Conservation (phyloP, 2,113 vertebrate species). For the Austrofundulus limnaeus region DNA sequence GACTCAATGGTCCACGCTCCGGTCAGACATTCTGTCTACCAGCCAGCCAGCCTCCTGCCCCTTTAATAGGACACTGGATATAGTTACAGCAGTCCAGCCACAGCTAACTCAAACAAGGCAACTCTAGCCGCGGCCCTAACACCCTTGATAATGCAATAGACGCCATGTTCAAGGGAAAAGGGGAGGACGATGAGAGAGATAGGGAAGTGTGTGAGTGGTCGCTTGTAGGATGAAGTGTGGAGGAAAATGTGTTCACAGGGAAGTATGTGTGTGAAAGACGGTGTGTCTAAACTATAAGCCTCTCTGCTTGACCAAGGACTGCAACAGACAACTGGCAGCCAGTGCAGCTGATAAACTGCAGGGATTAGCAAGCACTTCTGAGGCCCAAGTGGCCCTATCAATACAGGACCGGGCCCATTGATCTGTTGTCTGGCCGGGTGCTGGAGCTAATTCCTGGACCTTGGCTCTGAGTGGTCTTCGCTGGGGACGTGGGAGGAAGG, state of each 20-base stretch:
- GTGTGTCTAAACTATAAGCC: conserved; percentile 34
- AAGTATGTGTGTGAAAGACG: conserved; percentile 35
- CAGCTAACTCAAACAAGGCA: conserved; percentile 69
- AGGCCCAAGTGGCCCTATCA: conserved; percentile 83
- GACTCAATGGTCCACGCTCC: conserved; percentile 89
- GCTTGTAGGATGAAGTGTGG: conserved; percentile 30
- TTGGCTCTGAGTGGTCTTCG: conserved; percentile 71
- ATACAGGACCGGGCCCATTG: conserved; percentile 86
- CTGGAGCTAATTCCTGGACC: conserved; percentile 76
- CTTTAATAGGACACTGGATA: conserved; percentile 81
- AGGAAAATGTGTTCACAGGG: conserved; percentile 27
- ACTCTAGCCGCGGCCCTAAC: conserved; percentile 72
- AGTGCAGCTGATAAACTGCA: conserved; percentile 75
- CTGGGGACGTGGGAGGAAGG: conserved; percentile 52
- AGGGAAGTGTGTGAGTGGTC: conserved; percentile 23
- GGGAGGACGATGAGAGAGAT: conserved; percentile 48
- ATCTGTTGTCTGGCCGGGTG: conserved; percentile 83
- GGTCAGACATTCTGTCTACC: conserved; percentile 90
- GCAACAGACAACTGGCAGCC: conserved; percentile 61
- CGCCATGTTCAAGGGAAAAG: conserved; percentile 74
- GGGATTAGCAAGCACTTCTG: conserved; percentile 83
- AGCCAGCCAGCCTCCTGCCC: conserved; percentile 68
- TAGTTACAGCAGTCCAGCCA: conserved; percentile 82
- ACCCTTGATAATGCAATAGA: conserved; percentile 85
- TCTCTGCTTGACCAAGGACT: conserved; percentile 43